phyloP scores from a whole-genome alignment of 1,140 invertebrate genomes.

The Brachionus angularis region DNA sequence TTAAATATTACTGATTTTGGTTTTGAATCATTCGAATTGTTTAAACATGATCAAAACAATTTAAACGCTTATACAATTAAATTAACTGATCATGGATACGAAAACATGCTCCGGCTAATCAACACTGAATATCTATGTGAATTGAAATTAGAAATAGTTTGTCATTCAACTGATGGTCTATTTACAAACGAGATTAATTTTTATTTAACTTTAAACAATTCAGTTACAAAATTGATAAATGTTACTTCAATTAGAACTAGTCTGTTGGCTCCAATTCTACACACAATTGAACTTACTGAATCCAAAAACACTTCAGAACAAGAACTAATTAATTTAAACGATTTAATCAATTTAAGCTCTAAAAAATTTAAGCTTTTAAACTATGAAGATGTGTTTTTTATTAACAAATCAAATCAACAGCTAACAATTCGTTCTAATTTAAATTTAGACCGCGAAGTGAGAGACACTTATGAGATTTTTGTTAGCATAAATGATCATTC shows the following conservation, averaged over 20 bases:
- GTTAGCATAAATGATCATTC: background rate
- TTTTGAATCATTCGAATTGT: background rate
- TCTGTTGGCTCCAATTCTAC: slow-evolving; percentile 6
- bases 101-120: background rate
- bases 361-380: slow-evolving; percentile 5
- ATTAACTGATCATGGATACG: slow-evolving; percentile 10
- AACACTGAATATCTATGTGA: background rate
- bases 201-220: background rate
- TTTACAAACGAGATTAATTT: slow-evolving; percentile 2
- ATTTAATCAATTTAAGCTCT: too few relatives aligned
- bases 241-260: background rate
- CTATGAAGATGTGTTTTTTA: slow-evolving; percentile 15
- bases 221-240: background rate
- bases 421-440: background rate
- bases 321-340: too few relatives aligned
- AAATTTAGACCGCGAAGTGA: slow-evolving; percentile 7
- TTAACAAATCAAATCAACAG: background rate
- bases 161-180: slow-evolving; percentile 7
- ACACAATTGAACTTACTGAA: slow-evolving; percentile 7
- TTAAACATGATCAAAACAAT: background rate
- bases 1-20: background rate
- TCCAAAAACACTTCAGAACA: slow-evolving; percentile 3
- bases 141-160: background rate
- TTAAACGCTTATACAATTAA: background rate
- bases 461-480: slow-evolving; percentile 37